Percentiles rank a stretch among this genome's conserved stretches.
phyloP scores from a whole-genome alignment of 1,140 invertebrate genomes.

The Drosophila persimilis region DNA sequence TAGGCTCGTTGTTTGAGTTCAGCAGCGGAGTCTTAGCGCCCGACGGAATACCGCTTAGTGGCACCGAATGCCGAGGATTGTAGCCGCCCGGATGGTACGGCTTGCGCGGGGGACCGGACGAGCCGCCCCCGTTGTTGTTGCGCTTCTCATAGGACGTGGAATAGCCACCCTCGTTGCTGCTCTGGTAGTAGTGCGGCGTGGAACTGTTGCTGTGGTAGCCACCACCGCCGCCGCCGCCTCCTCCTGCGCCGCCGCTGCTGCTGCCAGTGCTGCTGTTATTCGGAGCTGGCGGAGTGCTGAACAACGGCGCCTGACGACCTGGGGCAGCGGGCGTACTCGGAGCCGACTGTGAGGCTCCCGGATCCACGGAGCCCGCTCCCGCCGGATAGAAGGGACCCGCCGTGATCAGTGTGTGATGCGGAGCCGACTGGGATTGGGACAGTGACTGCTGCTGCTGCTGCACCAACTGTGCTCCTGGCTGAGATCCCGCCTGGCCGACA shows the following conservation, averaged over 20 bases:
- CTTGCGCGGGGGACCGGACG: conserved; percentile 43
- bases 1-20: conserved; percentile 73
- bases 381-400: conserved; percentile 68
- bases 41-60: conserved; percentile 49
- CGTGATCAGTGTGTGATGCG: conserved; percentile 72
- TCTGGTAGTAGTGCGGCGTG: conserved; percentile 72
- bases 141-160: conserved; percentile 70
- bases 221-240: conserved; percentile 1
- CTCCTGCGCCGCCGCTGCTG: conserved; percentile 27
- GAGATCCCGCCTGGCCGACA: conserved; percentile 43
- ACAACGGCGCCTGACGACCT: conserved; percentile 73
- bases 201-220: conserved; percentile 76
- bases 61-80: conserved; percentile 65
- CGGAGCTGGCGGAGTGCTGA: conserved; percentile 74
- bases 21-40: conserved; percentile 65
- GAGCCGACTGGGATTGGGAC: conserved; percentile 38
- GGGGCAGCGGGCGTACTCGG: conserved; percentile 73
- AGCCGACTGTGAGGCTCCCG: conserved; percentile 68
- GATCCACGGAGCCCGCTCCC: conserved; percentile 41
- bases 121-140: conserved; percentile 49
- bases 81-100: conserved; percentile 73
- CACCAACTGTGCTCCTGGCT: conserved; percentile 41
- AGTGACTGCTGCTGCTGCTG: conserved; percentile 40
- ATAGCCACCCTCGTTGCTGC: conserved; percentile 56
- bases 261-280: conserved; percentile 36